Base-by-base conservation (phyloP, 2,888 invertebrate species). In the Eupeodes luniger region DNA sequence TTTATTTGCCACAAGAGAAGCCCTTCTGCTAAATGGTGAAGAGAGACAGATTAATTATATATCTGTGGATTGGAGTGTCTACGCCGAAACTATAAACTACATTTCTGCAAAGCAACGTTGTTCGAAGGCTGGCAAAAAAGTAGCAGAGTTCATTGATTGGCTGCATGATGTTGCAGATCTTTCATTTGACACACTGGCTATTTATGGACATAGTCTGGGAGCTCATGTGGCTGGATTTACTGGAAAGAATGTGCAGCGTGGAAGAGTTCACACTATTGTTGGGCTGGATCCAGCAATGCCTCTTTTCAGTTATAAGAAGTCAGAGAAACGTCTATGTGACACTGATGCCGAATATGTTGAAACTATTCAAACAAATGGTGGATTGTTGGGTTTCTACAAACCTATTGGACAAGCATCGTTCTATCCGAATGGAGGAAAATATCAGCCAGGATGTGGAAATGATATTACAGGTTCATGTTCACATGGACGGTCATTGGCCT, bases 211-310 rank as follows among this genome's bases (percentile, higher is more conserved):
- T 81, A 95, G 95, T 79, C 92, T 95, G 36, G 95, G 95, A 0
- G 94, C 94, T 2, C 95, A 95, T 89, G 94, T 95, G 2, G 94
- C 94, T 14, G 95, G 95, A 0, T 94, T 94, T 64, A 94, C 95
- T 12, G 95, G 95, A 1, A 95, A 95, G 76, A 94, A 93, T 89
- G 94, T 95, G 4, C 93, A 93, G 67, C 90, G 94, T 90, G 95
- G 94, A 53, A 94, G 94, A 19, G 94, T 95, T 64, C 94, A 94
- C 90, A 94, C 94, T 4, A 95, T 95, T 34, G 94, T 94, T 90
- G 95, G 90, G 4, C 51, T 90, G 27, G 91, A 91, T 76, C 81
- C 91, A 55, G 91, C 90, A 19, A 55, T 79, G 53, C 90, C 91
- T 5, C 55, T 90, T 6, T 90, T 90, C 47, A 27, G 27, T 16